Percentiles rank a stretch among this genome's conserved stretches.
Conservation (phyloP, 2,888 invertebrate species). For the Anoplius nigerrimus region DNA sequence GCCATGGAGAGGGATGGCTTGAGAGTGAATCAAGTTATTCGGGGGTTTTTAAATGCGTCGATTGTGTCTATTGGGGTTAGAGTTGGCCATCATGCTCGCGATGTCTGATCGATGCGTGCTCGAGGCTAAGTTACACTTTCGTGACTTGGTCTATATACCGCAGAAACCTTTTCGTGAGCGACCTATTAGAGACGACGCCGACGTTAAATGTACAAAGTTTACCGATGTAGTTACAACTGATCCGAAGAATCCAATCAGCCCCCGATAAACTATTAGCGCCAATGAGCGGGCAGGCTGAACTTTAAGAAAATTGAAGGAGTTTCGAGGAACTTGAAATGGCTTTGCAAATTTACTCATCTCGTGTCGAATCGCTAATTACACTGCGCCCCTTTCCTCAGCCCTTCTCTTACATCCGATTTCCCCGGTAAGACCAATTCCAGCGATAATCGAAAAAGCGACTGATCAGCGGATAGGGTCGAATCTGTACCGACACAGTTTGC, state of each 20-base stretch:
- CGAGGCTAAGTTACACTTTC: conserved; percentile 18
- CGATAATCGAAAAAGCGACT: too few species aligned
- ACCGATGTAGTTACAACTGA: conserved; percentile 67
- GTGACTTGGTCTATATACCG: conserved; percentile 42
- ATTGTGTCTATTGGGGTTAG: too few species aligned
- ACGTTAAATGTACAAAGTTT: conserved; percentile 70
- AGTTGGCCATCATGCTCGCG: too few species aligned
- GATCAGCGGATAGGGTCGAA: too few species aligned
- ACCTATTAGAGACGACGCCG: conserved; percentile 7
- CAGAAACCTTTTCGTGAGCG: conserved; percentile 17
- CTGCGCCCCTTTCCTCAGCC: conserved; percentile 21
- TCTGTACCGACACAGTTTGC: background rate
- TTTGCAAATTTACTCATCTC: conserved; percentile 71
- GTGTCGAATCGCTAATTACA: conserved; percentile 67
- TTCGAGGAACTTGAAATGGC: conserved; percentile 71
- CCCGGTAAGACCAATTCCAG: conserved; percentile 3
- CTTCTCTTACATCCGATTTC: conserved; percentile 31
- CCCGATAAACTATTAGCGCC: conserved; percentile 62
- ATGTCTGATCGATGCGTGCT: too few species aligned
- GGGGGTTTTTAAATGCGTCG: too few species aligned
- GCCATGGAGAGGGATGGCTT: too few species aligned
- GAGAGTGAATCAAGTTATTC: too few species aligned
- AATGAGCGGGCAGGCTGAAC: conserved; percentile 44
- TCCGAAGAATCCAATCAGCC: conserved; percentile 68
- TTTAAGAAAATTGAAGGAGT: conserved; percentile 61